Base-by-base conservation (phyloP, 2,797 vertebrate genomes). In the Micrastur ruficollis region DNA sequence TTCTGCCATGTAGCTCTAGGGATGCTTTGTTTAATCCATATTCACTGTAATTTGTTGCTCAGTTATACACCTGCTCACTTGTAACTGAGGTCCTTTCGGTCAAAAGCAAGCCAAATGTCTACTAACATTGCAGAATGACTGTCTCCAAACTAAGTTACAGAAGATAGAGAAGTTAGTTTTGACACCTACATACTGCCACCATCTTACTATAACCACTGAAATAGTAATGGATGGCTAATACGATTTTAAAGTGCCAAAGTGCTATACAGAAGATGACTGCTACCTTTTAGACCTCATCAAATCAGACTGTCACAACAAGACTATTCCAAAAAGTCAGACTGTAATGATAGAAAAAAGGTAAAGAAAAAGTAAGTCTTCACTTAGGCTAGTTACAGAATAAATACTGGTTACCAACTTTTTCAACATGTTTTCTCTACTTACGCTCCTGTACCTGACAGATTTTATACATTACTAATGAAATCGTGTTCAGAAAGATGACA, bases 1-100 rank as follows among this genome's bases (percentile, higher is more conserved):
- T 97, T 96, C 71, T 90, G 85, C 80, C 76, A 83, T 29, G 50
- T 85, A 93, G 74, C 89, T 89, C 74, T 38, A 82, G 88, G 67
- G 76, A 89, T 75, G 74, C 73, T 95, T 93, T 94, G 42, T 93
- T 96, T 93, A 95, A 96, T 94, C 88, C 61, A 53, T 50, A 89
- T 91, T 79, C 75, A 62, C 44, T 44, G 72, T 61, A 89, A 94
- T 90, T 72, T 96, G 80, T 93, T 97, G 66, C 90, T 96, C 85
- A 92, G 8, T 93, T 96, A 87, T 91, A 74, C 29, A 59, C 56
- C 75, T 89, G 81, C 80, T 86, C 31, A 85, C 47, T 94, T 92
- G 31, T 83, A 90, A 94, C 61, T 58, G 25, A 1, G 0, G 31
- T 61, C 29, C 21, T 96, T 93, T 93, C 80, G 70, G 72, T 90